Evolutionary conservation across 2,113 vertebrate species (phyloP).

Genomic region (Neogobius melanostomus): DNA sequence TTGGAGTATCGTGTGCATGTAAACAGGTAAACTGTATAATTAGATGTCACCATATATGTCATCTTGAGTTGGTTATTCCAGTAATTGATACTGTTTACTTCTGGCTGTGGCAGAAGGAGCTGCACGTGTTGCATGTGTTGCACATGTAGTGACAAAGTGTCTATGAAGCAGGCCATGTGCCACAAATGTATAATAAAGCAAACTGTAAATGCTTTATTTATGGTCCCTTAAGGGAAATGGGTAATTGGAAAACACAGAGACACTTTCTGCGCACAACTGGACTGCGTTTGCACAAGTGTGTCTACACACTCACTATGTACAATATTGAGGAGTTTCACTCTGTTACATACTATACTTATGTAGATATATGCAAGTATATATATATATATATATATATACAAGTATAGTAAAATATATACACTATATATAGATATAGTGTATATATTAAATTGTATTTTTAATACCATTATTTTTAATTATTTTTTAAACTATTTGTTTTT

Average conservation of each 20-base stretch:
- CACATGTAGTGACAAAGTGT: slow-evolving; percentile 53
- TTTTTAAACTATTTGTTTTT: slow-evolving; percentile 50
- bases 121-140: slow-evolving; percentile 42
- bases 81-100: slow-evolving; percentile 30
- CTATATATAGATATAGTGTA: slow-evolving; percentile 11
- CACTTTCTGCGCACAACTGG: slow-evolving; percentile 13
- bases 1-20: slow-evolving; percentile 5
- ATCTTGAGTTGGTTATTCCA: slow-evolving; percentile 14
- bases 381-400: neutral
- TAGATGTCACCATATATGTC: slow-evolving; percentile 3
- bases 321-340: slow-evolving; percentile 24
- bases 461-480: slow-evolving; percentile 50
- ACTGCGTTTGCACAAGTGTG: slow-evolving; percentile 17
- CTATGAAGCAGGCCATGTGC: slow-evolving; percentile 34
- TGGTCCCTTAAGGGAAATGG: neutral
- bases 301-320: slow-evolving; percentile 32
- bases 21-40: slow-evolving; percentile 5
- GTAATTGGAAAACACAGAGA: neutral
- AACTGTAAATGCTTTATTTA: slow-evolving; percentile 16
- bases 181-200: slow-evolving; percentile 47
- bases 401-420: too few species aligned
- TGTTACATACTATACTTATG: slow-evolving; percentile 35
- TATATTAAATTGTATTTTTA: slow-evolving; percentile 43
- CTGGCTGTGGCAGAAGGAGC: slow-evolving; percentile 31
- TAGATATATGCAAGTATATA: too few species aligned